These are phyloP conservation scores for Idaea dimidiata DNA, from an alignment of 2,888 invertebrate species.

Conservation along the genomic window DNA sequence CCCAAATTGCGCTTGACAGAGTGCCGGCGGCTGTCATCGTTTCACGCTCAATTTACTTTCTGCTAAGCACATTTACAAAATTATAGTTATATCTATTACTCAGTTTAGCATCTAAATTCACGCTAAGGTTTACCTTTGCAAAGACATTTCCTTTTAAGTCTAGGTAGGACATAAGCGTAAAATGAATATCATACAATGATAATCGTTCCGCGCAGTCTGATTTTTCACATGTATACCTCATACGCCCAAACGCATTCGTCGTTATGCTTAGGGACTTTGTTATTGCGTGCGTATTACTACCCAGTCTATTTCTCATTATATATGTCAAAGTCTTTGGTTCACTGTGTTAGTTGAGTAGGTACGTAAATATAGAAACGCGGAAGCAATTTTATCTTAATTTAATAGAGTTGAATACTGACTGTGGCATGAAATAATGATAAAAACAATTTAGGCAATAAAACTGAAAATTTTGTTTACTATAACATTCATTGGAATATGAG, in stretches of 20 bases:
- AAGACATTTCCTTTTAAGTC: no score
- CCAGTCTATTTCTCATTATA: no score
- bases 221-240: no score
- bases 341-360: neutral
- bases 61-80: slow-evolving; percentile 45
- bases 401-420: neutral
- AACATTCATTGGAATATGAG: no score
- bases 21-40: slow-evolving; percentile 51
- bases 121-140: neutral
- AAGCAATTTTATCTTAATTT: neutral
- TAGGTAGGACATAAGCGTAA: no score
- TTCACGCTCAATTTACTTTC: slow-evolving; percentile 64
- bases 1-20: slow-evolving; percentile 51
- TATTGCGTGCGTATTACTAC: no score
- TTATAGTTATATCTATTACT: slow-evolving; percentile 31
- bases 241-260: no score
- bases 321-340: no score
- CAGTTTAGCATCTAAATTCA: neutral
- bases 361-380: neutral
- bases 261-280: slow-evolving; percentile 14
- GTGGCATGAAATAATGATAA: neutral
- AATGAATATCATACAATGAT: no score
- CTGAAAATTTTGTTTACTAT: no score
- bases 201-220: no score
- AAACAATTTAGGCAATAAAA: no score